Conservation (phyloP, 1,140 invertebrate genomes). For the Hyles euphorbiae region DNA sequence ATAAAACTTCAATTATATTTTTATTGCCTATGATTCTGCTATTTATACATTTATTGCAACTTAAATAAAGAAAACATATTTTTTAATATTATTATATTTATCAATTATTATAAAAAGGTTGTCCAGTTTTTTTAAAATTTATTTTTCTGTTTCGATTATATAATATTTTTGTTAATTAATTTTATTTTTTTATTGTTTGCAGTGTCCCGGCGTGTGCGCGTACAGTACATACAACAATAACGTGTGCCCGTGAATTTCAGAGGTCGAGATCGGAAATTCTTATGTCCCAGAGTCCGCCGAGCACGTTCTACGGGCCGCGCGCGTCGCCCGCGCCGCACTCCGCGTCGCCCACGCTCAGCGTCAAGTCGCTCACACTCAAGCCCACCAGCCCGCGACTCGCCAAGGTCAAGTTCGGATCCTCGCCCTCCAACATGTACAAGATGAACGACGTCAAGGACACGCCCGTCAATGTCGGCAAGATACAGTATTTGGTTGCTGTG, state of each 20-base stretch:
- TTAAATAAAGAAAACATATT: background rate
- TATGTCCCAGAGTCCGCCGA: constrained; percentile 44
- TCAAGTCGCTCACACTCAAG: constrained; percentile 25
- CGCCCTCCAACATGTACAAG: constrained; percentile 37
- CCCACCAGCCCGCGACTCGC: constrained; percentile 20
- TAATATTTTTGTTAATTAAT: background rate
- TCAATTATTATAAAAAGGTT: background rate
- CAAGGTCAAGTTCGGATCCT: constrained; percentile 32
- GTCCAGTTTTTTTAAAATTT: background rate
- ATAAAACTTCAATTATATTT: too few species aligned
- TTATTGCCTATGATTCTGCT: too few species aligned
- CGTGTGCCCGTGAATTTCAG: constrained; percentile 35
- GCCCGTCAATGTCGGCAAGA: constrained; percentile 5
- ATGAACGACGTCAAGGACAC: constrained; percentile 17
- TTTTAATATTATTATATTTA: background rate
- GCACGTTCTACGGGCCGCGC: constrained; percentile 22
- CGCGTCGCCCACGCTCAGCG: constrained; percentile 30
- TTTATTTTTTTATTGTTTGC: background rate
- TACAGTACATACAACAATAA: constrained; percentile 1
- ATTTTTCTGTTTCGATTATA: constrained; percentile 1
- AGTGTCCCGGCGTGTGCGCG: too few species aligned
- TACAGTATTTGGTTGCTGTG: constrained; percentile 82
- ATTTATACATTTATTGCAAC: too few species aligned
- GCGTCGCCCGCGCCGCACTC: constrained; percentile 1
- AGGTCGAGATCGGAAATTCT: constrained; percentile 52